Conservation (phyloP, 53 echinoderm and acorn worm species). For the Zoroaster sp. region DNA sequence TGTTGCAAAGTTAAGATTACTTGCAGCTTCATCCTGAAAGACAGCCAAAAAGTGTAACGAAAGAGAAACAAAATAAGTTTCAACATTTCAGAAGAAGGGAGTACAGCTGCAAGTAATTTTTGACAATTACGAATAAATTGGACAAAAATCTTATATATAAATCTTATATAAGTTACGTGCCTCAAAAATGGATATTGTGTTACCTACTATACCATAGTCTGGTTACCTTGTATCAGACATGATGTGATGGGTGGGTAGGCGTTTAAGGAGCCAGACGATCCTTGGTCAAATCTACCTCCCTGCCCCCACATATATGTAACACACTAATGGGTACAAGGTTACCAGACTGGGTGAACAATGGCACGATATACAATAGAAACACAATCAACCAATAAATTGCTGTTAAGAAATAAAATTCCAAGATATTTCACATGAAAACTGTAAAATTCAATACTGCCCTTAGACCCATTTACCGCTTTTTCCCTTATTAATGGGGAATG, state of each 20-base stretch:
- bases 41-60: background rate
- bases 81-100: background rate
- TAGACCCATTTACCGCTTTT: no score
- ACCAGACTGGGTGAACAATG: background rate
- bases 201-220: background rate
- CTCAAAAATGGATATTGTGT: background rate
- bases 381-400: background rate
- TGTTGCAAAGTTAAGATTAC: conserved; percentile 92
- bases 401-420: background rate
- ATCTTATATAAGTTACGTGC: no score
- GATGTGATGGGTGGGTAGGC: background rate
- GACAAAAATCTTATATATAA: no score
- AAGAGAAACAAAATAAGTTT: background rate
- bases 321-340: background rate
- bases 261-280: background rate
- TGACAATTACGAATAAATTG: background rate
- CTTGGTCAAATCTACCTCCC: background rate
- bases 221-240: conserved; percentile 3
- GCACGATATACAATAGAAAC: background rate
- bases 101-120: background rate
- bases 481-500: no score
- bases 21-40: conserved; percentile 64
- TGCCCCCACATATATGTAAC: background rate
- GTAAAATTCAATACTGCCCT: background rate
- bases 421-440: background rate